These are phyloP conservation scores for Drosophila malerkotliana DNA, from an alignment of 1,140 invertebrate genomes.

Conservation along the genomic window DNA sequence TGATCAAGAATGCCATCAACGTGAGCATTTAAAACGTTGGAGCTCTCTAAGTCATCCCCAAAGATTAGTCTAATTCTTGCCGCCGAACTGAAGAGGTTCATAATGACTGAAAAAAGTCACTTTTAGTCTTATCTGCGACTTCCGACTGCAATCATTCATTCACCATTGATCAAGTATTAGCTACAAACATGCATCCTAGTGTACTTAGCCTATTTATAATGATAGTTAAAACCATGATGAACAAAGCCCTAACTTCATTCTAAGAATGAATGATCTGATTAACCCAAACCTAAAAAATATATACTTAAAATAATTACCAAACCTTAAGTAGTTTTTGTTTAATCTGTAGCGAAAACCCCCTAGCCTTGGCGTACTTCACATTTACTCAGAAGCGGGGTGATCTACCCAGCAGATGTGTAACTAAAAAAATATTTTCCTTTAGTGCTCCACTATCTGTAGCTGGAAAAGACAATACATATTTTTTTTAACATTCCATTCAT, in stretches of 20 bases:
- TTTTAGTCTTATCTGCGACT: slow-evolving; percentile 24
- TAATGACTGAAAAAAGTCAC: slow-evolving; percentile 25
- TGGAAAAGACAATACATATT: not conserved
- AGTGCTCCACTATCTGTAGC: slow-evolving; percentile 10
- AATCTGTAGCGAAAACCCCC: slow-evolving; percentile 12
- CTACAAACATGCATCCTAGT: slow-evolving; percentile 3
- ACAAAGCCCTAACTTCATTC: slow-evolving; percentile 42
- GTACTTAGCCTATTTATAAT: slow-evolving; percentile 24
- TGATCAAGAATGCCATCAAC: slow-evolving; percentile 79
- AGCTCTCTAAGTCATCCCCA: slow-evolving; percentile 44
- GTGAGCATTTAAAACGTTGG: slow-evolving; percentile 57
- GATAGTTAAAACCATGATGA: slow-evolving; percentile 8
- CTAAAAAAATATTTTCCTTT: slow-evolving; percentile 3
- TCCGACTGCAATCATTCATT: slow-evolving; percentile 32
- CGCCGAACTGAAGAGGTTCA: slow-evolving; percentile 31
- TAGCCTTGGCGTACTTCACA: slow-evolving; percentile 1
- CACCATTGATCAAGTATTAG: slow-evolving; percentile 35
- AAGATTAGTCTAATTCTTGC: slow-evolving; percentile 49
- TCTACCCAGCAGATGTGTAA: slow-evolving; percentile 4
- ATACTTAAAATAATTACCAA: slow-evolving; percentile 3
- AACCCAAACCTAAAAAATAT: slow-evolving; percentile 2
- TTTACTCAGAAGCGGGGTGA: slow-evolving; percentile 21
- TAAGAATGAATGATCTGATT: slow-evolving; percentile 31
- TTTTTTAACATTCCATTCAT: slow-evolving; percentile 15
- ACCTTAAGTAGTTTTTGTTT: slow-evolving; percentile 2